phyloP scores from a whole-genome alignment of 2,797 vertebrate species.

The Tarsius wallacei region DNA sequence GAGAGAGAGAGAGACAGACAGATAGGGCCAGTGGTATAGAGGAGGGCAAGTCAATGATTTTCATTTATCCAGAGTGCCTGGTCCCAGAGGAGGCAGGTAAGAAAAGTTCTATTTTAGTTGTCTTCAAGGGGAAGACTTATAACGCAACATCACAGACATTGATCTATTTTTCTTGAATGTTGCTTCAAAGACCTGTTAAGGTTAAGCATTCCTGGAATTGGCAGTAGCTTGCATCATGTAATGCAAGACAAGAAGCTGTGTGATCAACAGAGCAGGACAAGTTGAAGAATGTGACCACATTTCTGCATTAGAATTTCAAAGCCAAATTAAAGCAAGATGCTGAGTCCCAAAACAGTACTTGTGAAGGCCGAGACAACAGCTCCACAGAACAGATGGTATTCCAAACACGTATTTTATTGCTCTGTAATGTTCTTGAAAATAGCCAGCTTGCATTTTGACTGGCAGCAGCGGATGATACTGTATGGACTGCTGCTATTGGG shows the following conservation, averaged over 20 bases:
- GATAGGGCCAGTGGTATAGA: neutral
- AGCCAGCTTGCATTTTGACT: slow-evolving; percentile 59
- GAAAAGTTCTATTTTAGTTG: neutral
- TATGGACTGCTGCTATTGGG: neutral
- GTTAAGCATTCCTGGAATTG: neutral
- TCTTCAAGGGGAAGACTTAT: neutral
- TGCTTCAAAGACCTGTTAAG: slow-evolving; percentile 36
- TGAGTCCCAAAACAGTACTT: neutral
- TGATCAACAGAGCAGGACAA: slow-evolving; percentile 25
- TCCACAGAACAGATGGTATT: neutral
- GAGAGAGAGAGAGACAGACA: neutral
- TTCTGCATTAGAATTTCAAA: slow-evolving; percentile 60
- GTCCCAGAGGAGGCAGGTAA: neutral
- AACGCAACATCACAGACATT: slow-evolving; percentile 1
- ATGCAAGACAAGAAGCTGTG: neutral
- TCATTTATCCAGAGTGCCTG: neutral
- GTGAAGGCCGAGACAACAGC: neutral
- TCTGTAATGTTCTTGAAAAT: slow-evolving; percentile 18
- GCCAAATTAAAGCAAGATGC: slow-evolving; percentile 71
- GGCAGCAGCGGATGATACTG: slow-evolving; percentile 72
- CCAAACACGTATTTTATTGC: slow-evolving; percentile 3
- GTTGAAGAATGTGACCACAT: neutral
- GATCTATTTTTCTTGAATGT: slow-evolving; percentile 53
- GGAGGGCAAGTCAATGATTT: neutral
- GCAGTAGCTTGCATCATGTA: neutral